Evolutionary conservation across 2,113 vertebrate genomes (phyloP).

Genomic region (Axis porcinus): DNA sequence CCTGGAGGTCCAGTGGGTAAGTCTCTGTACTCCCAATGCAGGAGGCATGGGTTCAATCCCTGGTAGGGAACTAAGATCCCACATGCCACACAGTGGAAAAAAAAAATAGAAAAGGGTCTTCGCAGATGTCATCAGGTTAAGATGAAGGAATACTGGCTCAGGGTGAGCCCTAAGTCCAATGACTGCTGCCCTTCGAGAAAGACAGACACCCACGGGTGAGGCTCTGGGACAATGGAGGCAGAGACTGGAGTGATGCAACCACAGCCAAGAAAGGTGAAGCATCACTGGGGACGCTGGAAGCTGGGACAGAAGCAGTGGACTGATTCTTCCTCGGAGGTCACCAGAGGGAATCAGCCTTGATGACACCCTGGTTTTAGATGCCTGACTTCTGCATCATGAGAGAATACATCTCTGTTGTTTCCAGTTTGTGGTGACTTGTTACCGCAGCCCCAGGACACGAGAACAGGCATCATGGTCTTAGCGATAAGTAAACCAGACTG

Average conservation of each 20-base stretch:
- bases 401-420: background rate
- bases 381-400: background rate
- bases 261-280: background rate
- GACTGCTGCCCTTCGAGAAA: background rate
- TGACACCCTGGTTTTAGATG: background rate
- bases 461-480: background rate
- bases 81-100: background rate
- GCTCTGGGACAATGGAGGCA: background rate
- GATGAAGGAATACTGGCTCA: background rate
- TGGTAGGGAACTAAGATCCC: background rate
- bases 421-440: background rate
- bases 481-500: background rate
- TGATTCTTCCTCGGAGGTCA: background rate
- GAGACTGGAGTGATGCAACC: background rate
- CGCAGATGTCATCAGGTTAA: background rate
- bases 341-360: background rate
- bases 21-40: background rate
- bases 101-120: background rate
- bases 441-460: background rate
- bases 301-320: background rate
- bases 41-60: background rate
- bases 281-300: accelerated
- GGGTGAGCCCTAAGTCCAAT: background rate
- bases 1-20: background rate
- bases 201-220: background rate